phyloP scores from a whole-genome alignment of 2,888 invertebrate species.

The Drosophila macrothrix region DNA sequence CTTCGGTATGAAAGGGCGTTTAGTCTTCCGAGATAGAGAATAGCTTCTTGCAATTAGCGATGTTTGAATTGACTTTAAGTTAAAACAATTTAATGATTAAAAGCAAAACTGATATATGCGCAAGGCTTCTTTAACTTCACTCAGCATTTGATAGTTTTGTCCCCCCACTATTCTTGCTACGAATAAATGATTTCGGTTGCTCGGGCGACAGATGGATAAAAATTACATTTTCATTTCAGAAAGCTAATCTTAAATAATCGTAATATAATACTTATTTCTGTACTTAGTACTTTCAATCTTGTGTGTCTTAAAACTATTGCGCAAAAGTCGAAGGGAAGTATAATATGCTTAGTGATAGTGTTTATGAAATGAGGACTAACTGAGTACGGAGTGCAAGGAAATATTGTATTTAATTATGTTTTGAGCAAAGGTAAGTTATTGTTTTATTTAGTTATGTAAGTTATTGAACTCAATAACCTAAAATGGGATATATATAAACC shows the following conservation, averaged over 20 bases:
- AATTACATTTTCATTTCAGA: not conserved
- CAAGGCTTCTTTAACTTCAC: not conserved
- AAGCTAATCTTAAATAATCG: not conserved
- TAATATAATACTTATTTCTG: not conserved
- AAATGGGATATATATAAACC: not conserved
- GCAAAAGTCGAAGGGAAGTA: no score
- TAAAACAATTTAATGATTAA: not conserved
- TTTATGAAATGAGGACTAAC: not conserved
- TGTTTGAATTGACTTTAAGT: not conserved
- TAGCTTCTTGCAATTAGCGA: not conserved
- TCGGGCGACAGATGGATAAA: not conserved
- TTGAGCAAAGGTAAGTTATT: not conserved
- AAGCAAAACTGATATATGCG: not conserved
- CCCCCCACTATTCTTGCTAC: not conserved
- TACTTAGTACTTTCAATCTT: not conserved
- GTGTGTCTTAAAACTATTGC: not conserved
- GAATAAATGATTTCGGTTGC: not conserved
- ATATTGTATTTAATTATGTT: not conserved
- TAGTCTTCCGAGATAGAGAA: no score
- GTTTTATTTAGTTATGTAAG: no score
- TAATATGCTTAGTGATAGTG: not conserved
- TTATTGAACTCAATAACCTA: not conserved
- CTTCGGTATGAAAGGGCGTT: no score
- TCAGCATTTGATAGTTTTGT: not conserved
- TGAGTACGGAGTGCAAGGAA: not conserved